Evolutionary conservation across 2,113 vertebrate genomes (phyloP), one percentile per base, ranked within the genome.

Genomic region (Theropithecus gelada): DNA sequence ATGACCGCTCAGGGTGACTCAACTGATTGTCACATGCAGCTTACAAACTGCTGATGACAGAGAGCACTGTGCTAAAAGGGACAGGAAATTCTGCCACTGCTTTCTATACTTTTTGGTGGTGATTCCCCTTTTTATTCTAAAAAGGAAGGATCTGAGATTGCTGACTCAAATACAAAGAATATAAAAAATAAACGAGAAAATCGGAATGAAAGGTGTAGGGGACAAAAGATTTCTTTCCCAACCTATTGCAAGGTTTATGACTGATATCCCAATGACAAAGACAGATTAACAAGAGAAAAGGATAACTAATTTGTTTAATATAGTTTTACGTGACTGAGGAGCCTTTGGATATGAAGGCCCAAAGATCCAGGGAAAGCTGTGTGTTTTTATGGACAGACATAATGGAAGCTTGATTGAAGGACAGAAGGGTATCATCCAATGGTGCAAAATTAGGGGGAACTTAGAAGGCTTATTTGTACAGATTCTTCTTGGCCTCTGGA

Each of bases 1-100:
- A 76, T 97, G 98, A 95, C 94, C 83, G 66, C 86, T 97, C 8
- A 10, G 75, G 97, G 97, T 99, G 98, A 98, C 96, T 98, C 93
- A 97, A 68, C n/a, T 20, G 14, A 61, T 12, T 30, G 78, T 80
- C 64, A 8, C 32, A 73, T 0, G 4, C 5, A 10, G 40, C 57
- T 50, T 87, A 80, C 84, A 88, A 23, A 83, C 94, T 61, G 64
- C 25, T 5, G 17, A 59, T 52, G 81, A 94, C 81, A 70, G 38
- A 93, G 52, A 88, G 59, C 38, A 6, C 43, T 17, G 14, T 78
- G 78, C 66, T 25, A 78, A 55, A 52, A 83, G 32, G 16, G 40
- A 40, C 16, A 9, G 90, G 81, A 45, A 82, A 50, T 59, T 81
- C 86, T 76, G 30, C 45, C 1, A 88, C 52, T 79, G 7, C 35